Evolutionary conservation across 2,888 invertebrate genomes (phyloP).

Genomic region (Microchrysa polita): DNA sequence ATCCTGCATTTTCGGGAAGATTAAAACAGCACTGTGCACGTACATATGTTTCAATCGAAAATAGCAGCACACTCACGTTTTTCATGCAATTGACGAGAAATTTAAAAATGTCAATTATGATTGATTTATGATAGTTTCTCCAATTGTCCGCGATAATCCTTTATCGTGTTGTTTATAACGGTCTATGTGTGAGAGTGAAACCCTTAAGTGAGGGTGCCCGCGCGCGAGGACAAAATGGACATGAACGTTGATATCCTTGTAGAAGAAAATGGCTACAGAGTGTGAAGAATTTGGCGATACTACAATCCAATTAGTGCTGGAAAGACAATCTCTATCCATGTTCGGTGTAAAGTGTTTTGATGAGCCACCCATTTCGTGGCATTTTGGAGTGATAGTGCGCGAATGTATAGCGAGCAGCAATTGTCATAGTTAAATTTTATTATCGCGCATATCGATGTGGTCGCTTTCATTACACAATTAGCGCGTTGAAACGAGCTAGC

Average conservation of each 20-base stretch:
- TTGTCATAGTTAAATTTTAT: constrained; percentile 10
- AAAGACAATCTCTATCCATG: constrained; percentile 7
- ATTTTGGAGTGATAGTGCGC: constrained; percentile 14
- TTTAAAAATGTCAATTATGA: constrained; percentile 28
- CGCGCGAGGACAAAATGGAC: background rate
- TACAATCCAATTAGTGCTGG: background rate
- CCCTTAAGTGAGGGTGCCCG: background rate
- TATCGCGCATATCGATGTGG: background rate
- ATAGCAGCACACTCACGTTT: too few relatives aligned
- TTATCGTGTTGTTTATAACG: constrained; percentile 16
- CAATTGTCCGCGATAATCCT: background rate
- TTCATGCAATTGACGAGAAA: background rate
- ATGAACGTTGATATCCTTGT: constrained; percentile 27
- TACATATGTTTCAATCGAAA: too few relatives aligned
- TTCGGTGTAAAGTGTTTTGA: background rate
- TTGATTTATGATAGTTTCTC: constrained; percentile 35
- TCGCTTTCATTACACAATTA: background rate
- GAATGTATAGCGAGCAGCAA: background rate
- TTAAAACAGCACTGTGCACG: too few relatives aligned
- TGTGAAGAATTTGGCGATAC: constrained; percentile 10
- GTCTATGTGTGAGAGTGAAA: background rate
- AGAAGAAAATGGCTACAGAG: constrained; percentile 31
- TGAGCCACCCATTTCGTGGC: constrained; percentile 6
- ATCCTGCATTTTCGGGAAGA: too few relatives aligned
- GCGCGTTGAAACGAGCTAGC: background rate